Base-by-base conservation (phyloP, 2,797 vertebrate species). In the Zalophus californianus region DNA sequence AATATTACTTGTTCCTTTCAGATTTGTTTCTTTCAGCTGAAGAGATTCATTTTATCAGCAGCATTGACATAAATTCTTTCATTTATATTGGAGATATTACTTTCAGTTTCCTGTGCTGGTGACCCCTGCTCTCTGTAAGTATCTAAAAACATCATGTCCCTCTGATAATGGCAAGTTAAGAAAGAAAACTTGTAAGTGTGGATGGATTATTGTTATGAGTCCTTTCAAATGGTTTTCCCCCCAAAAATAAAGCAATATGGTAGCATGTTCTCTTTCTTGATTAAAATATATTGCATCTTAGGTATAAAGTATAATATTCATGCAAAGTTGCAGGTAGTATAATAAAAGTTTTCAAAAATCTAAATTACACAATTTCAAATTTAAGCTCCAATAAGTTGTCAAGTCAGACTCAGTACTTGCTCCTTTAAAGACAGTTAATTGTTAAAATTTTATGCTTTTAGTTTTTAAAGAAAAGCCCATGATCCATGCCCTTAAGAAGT, bases 11-110 rank as follows among this genome's bases (percentile, higher is more conserved):
- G 11, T 32, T 27, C 27, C 48, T n/a, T 79, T 82, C 50, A 92
- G 10, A 80, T 82, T 84, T 94, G 10, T 85, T 97, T 96, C 44
- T n/a, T 96, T 72, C 20, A 86, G 32, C 56, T 79, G 91, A 86
- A 52, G 18, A 86, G 12, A 85, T 32, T 86, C 35, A 52, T 64
- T 97, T 86, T 72, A 35, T 70, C 62, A 86, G 68, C 16, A 25
- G 4, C 27, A 68, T 52, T 93, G 15, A 77, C 73, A 94, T 90
- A 44, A 25, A 56, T 73, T 54, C 48, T 77, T 79, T 88, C 14
- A 38, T 54, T 83, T 64, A 62, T 20, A 41, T 78, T 85, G 50
- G 12, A 73, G 21, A 29, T 56, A 50, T 25, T 68, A 96, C 13
- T 6, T 68, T 62, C 29, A 58, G 44, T 84, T 70, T 13, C 44